Base-by-base conservation (phyloP, 2,888 invertebrate genomes). In the Amphimallon solstitiale region DNA sequence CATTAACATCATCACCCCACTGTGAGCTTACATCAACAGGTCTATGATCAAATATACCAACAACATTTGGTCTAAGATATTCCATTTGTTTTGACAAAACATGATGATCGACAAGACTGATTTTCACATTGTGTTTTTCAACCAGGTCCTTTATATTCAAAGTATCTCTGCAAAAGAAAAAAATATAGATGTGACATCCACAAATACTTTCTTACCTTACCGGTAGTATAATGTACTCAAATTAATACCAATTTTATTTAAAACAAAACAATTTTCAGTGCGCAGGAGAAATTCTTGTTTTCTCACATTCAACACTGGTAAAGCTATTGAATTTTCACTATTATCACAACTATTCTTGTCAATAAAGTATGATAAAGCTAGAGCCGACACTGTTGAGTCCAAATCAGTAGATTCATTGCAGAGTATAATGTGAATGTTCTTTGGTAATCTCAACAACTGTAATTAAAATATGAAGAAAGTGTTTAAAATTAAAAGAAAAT, bases 381-480 rank as follows among this genome's bases (percentile, higher is more conserved):
- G 59, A 1, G 87, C 83, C 10, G 89, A 88, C 0, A 94, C 88
- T 0, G 91, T 92, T 0, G 96, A 96, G 81, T 96, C 96, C 66
- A 96, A 84, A 79, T 97, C 96, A 78, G 95, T 95, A 9, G 92
- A 89, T 79, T 93, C 93, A 77, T 96, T 97, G 1, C 96, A 95
- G 12, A 95, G 73, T 0, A 96, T 89, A 40, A 94, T 79, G 46
- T 43, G 80, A 70, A 76, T 45, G n/a, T 46, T 64, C 2, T 48
- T 63, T 4, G 63, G 63, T 5, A 63, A 49, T 4, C 40, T 6
- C 63, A 51, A 15, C 12, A 51, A 51, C 49, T 51, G 4, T 15
- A 51, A 51, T 21, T 9, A 19, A 23, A 48, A 12, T n/a, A 4
- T 23, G 9, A 12, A 1, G 23, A 48, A 48, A n/a, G n/a, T 48